These are phyloP conservation scores for Ciona savignyi DNA, from an alignment of 23 tunicate genomes.

Conservation along the genomic window DNA sequence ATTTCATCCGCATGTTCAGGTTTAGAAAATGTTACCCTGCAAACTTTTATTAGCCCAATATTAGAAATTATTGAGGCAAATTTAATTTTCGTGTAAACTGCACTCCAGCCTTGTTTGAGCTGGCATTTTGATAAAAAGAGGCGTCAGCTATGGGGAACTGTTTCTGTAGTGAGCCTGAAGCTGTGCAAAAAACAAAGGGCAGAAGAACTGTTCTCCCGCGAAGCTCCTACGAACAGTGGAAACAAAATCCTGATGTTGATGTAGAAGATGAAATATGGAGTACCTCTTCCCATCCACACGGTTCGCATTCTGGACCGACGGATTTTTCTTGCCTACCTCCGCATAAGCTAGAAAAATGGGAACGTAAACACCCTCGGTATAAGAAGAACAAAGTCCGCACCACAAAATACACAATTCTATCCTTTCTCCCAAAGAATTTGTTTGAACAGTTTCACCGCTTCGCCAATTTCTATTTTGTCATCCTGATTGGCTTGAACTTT, in stretches of 20 bases:
- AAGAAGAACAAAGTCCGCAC: slow-evolving; percentile 55
- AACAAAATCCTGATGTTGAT: background rate
- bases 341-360: background rate
- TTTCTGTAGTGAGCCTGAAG: background rate
- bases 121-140: background rate
- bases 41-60: no score
- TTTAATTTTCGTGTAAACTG: no score
- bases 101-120: background rate
- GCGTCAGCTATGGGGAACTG: background rate
- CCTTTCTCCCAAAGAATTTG: slow-evolving; percentile 75
- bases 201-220: background rate
- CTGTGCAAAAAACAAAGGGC: background rate
- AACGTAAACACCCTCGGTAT: background rate
- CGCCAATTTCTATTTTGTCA: slow-evolving; percentile 83
- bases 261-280: background rate
- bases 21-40: no score
- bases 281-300: background rate
- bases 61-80: no score
- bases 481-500: slow-evolving; percentile 62
- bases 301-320: background rate
- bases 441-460: slow-evolving; percentile 94
- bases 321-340: background rate
- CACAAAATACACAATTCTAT: slow-evolving; percentile 79
- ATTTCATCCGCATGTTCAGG: no score
- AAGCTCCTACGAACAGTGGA: background rate